Conservation (phyloP, 2,113 vertebrate species). For the Atractosteus spatula region DNA sequence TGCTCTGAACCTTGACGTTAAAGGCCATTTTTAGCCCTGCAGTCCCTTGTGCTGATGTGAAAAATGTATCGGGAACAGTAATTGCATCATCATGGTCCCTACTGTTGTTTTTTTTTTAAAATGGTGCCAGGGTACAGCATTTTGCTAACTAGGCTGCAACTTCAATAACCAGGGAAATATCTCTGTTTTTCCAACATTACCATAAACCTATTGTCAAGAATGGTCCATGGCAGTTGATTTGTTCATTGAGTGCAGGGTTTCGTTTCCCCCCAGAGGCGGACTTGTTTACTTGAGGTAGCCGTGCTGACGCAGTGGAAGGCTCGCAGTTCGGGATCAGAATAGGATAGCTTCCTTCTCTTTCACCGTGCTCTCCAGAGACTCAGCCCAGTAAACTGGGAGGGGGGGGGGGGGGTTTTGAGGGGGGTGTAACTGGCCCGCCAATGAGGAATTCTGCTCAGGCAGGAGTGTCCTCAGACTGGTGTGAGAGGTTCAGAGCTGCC, state of each 20-base stretch:
- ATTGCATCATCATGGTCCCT: too few species aligned
- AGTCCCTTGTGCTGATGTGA: too few species aligned
- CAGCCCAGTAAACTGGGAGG: constrained; percentile 22
- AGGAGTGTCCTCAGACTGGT: constrained; percentile 24
- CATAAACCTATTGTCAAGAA: constrained; percentile 1
- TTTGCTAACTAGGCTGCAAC: constrained; percentile 7
- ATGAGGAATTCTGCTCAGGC: constrained; percentile 19
- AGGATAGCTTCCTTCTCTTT: constrained; percentile 20
- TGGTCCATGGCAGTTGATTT: neutral
- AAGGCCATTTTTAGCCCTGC: too few species aligned
- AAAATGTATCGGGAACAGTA: too few species aligned
- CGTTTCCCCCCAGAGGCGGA: neutral
- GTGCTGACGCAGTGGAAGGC: constrained; percentile 50
- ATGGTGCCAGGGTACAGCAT: too few species aligned
- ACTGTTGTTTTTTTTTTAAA: too few species aligned
- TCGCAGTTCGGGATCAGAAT: constrained; percentile 39
- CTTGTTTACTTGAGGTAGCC: constrained; percentile 56
- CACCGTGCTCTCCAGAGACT: constrained; percentile 39
- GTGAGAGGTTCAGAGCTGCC: constrained; percentile 8
- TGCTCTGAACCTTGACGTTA: too few species aligned
- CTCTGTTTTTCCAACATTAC: neutral
- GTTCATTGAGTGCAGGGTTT: neutral
- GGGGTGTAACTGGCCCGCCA: constrained; percentile 24
- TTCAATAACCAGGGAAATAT: constrained; percentile 30
- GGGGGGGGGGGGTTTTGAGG: constrained; percentile 26